Conservation (phyloP, 2,797 vertebrate species). For the Cirrhinus mrigala region DNA sequence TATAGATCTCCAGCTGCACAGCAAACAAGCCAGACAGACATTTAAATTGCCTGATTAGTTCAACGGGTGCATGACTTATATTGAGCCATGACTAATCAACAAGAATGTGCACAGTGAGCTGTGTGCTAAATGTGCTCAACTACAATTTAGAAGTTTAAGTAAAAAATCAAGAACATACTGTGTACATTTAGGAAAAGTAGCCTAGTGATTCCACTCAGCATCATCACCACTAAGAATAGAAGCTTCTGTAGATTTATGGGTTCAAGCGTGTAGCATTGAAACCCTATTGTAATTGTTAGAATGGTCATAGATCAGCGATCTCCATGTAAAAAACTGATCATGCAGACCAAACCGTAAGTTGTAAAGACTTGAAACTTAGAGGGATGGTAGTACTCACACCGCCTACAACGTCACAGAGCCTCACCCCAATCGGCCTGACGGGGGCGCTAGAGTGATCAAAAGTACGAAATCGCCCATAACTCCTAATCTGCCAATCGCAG, state of each 20-base stretch:
- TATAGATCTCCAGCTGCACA: neutral
- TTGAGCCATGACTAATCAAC: slow-evolving; percentile 18
- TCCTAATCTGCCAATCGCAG: too few species aligned
- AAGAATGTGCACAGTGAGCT: neutral
- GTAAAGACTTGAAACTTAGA: too few species aligned
- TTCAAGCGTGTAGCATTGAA: too few species aligned
- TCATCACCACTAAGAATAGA: neutral
- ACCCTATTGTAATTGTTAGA: too few species aligned
- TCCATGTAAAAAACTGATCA: too few species aligned
- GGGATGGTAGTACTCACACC: too few species aligned
- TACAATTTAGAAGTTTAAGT: neutral
- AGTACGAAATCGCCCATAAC: too few species aligned
- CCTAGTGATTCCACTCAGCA: neutral
- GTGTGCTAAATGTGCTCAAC: neutral
- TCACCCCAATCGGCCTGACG: too few species aligned
- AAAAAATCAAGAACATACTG: neutral
- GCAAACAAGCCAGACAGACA: neutral
- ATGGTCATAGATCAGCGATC: too few species aligned
- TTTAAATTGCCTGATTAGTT: slow-evolving; percentile 14
- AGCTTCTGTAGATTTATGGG: neutral
- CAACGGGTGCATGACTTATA: slow-evolving; percentile 3
- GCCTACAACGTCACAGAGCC: too few species aligned
- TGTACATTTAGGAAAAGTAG: neutral
- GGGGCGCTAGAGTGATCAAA: too few species aligned
- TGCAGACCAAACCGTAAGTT: too few species aligned